Base-by-base conservation (phyloP, 1,140 invertebrate genomes). In the Palaemon carinicauda region DNA sequence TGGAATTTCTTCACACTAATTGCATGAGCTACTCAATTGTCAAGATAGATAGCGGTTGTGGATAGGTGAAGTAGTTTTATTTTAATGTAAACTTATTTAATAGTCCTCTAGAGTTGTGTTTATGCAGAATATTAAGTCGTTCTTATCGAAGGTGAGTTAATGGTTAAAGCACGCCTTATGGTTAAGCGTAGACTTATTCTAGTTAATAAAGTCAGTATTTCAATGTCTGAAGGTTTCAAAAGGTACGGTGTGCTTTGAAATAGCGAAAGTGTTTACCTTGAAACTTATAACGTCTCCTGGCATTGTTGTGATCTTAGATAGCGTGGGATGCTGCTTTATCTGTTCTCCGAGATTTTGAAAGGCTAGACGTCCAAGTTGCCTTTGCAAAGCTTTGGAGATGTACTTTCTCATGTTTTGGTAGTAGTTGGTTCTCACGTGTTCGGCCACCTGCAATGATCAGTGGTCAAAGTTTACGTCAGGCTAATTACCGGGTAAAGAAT, bases 341-440 rank as follows among this genome's bases (percentile, higher is more conserved):
- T 79, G 31, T 12, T 69, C 0, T 15, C 29, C 29, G 19, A 77
- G 82, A 1, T 29, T 31, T 3, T 7, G 27, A 52, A 74, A 74
- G 56, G 83, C 83, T 17, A 69, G 56, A 27, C n/a, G 27, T 12
- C 29, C 14, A 21, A 86, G 77, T 51, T 86, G 83, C 0, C 24
- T 31, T n/a, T 79, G 33, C 12, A 86, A 41, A 41, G 56, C 33
- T n/a, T 19, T n/a, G 1, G 83, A 60, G 19, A 86, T n/a, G 24
- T 79, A 21, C 17, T 21, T 52, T 17, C 41, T 24, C 41, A 79
- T n/a, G 17, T 52, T 52, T 24, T 29, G 75, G 60, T 86, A 79
- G 56, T 86, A 86, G 3, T 69, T 69, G 74, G 33, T 79, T 31
- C 83, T 41, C 21, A 79, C 75, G 19, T 86, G 75, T n/a, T 65